Evolutionary conservation across 2,888 invertebrate genomes (phyloP), one percentile per base, ranked within the genome.

Genomic region (Drosophila ezoana): DNA sequence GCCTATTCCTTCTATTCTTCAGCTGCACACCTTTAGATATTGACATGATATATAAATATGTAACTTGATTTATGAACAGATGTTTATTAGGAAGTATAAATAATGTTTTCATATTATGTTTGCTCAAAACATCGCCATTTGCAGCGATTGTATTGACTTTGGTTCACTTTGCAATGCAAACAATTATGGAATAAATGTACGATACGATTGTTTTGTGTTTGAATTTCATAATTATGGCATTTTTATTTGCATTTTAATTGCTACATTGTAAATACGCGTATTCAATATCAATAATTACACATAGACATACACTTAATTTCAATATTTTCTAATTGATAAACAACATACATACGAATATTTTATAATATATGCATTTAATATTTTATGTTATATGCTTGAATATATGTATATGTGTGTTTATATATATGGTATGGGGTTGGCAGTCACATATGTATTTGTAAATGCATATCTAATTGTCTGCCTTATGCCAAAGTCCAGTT

Each of bases 221-320:
- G 73, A 78, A 76, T 73, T 87, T 82, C 86, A 87, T 90, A 90
- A 86, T 89, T 89, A 90, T 90, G 87, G 89, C 89, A 85, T 87
- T 90, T 83, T 83, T 87, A 76, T 79, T 83, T 86, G 81, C 76
- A 67, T 72, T 79, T 79, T 74, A 76, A 86, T 83, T 87, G 80
- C 83, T 87, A 84, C 83, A 84, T 87, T 87, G 78, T 87, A 83
- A 78, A 83, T 88, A 82, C 59, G 81, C 59, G 38, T 73, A 76
- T 86, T 83, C 69, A 83, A 84, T 84, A 84, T 88, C 88, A 84
- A 83, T 84, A 84, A 87, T 84, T 86, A 88, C 81, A 85, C 87
- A 82, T 87, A 82, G 87, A 82, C 81, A 87, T 76, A 79, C 65
- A 76, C 57, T 76, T 72, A 72, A 60, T 56, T 71, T 70, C 73